phyloP scores from a whole-genome alignment of 2,113 vertebrate species.

The Telmatochromis bifrenatus region DNA sequence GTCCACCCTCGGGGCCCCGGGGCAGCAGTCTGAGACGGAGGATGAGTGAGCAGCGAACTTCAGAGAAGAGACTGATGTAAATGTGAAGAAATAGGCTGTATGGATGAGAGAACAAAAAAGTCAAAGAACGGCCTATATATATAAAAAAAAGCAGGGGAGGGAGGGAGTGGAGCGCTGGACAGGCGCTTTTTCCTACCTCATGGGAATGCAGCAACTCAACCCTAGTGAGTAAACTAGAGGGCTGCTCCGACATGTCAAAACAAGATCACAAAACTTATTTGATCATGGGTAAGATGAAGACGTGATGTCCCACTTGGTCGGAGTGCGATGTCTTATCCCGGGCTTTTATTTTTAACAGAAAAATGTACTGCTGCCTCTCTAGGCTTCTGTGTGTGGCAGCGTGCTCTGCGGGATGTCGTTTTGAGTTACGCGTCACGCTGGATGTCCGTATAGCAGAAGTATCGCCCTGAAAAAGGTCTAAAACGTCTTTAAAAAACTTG shows the following conservation, averaged over 20 bases:
- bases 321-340: not conserved
- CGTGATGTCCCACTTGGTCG: slow-evolving; percentile 17
- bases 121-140: slow-evolving; percentile 3
- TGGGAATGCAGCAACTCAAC: slow-evolving; percentile 17
- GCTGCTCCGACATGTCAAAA: slow-evolving; percentile 9
- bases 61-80: slow-evolving; percentile 60
- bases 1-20: not conserved
- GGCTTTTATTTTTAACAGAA: slow-evolving; percentile 5
- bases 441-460: not conserved
- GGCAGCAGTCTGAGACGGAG: slow-evolving; percentile 21
- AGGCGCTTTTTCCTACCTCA: not conserved
- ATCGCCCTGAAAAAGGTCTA: not conserved
- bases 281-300: slow-evolving; percentile 18
- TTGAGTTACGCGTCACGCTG: not conserved
- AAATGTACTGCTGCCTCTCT: not conserved
- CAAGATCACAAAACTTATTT: slow-evolving; percentile 37
- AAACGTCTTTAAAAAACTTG: not conserved
- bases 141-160: not conserved
- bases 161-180: not conserved
- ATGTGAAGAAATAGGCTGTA: slow-evolving; percentile 56
- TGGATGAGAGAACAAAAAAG: slow-evolving; percentile 34
- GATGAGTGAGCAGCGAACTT: slow-evolving; percentile 42
- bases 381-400: not conserved
- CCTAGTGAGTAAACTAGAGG: not conserved
- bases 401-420: not conserved